Percentiles rank a stretch among this genome's conserved stretches.
phyloP scores from a whole-genome alignment of 2,888 invertebrate species.

The Fragum whitleyi region DNA sequence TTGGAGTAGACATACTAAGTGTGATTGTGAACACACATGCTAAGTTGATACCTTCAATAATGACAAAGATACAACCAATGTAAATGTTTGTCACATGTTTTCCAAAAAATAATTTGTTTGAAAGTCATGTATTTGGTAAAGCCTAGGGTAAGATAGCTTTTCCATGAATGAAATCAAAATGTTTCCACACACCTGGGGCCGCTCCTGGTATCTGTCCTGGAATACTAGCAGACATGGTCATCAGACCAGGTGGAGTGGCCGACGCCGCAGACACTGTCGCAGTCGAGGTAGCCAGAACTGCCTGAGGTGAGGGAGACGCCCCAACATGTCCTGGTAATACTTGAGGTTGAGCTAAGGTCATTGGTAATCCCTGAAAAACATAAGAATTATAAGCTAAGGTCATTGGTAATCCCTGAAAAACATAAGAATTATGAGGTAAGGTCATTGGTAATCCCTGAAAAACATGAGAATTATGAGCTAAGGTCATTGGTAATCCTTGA shows the following conservation, averaged over 20 bases:
- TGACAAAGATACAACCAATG: no score
- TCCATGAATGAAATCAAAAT: not conserved
- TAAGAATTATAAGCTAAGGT: conserved; percentile 44
- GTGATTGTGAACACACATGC: no score
- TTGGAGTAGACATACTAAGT: no score
- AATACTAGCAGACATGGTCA: conserved; percentile 43
- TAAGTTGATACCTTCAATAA: no score
- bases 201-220: conserved; percentile 48
- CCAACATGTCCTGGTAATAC: conserved; percentile 49
- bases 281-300: conserved; percentile 41
- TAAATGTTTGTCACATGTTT: not conserved
- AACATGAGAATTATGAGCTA: conserved; percentile 41
- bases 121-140: no score
- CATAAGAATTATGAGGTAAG: conserved; percentile 40
- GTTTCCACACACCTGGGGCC: conserved; percentile 28
- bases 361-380: conserved; percentile 59
- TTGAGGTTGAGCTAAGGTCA: conserved; percentile 55
- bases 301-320: conserved; percentile 54
- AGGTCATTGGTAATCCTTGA: conserved; percentile 58
- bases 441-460: conserved; percentile 60
- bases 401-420: conserved; percentile 58
- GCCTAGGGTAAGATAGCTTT: no score
- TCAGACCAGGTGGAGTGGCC: conserved; percentile 48
- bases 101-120: not conserved
- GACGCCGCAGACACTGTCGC: conserved; percentile 36